Evolutionary conservation across 1,140 invertebrate species (phyloP), one percentile per base, ranked within the genome.

Genomic region (Bombus pyrosoma): DNA sequence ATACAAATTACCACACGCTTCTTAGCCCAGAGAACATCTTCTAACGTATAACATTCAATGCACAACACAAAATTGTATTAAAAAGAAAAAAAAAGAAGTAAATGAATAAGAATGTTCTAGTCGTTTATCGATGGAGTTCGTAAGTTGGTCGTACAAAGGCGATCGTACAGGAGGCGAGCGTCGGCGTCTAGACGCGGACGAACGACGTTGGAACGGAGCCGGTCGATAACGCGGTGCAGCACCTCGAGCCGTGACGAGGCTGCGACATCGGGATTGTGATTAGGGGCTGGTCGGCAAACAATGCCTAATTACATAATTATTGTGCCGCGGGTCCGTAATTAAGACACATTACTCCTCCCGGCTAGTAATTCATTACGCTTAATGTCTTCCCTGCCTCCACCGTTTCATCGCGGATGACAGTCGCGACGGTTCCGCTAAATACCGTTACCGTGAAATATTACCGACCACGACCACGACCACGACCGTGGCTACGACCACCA

Each of bases 301-400:
- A 95, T 94, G 93, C 93, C 92, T 95, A 94, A 95, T 95, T 94
- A 94, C 93, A 94, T 94, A 94, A 94, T 94, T 94, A 94, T 94
- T 94, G 93, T 94, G 91, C 92, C 92, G 87, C 91, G 91, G 91
- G 93, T 89, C 57, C 90, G 92, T 95, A 95, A 95, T 95, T 94
- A 95, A 95, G 93, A 94, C 92, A 94, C 93, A 95, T 95, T 94
- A 94, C 93, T 93, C 92, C 92, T 91, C 91, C 89, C 90, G 90
- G 91, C 92, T 91, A 91, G 92, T 94, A 94, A 95, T 95, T 94
- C 93, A 94, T 95, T 94, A 95, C 91, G 93, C 93, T 94, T 95
- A 95, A 94, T 95, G 93, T 94, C 94, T 94, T 93, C 92, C 92
- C 91, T 91, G 88, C 90, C 92, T 92, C 91, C 91, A 89, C 88